Conservation (phyloP, 1,140 invertebrate genomes). For the Zaprionus davidi region DNA sequence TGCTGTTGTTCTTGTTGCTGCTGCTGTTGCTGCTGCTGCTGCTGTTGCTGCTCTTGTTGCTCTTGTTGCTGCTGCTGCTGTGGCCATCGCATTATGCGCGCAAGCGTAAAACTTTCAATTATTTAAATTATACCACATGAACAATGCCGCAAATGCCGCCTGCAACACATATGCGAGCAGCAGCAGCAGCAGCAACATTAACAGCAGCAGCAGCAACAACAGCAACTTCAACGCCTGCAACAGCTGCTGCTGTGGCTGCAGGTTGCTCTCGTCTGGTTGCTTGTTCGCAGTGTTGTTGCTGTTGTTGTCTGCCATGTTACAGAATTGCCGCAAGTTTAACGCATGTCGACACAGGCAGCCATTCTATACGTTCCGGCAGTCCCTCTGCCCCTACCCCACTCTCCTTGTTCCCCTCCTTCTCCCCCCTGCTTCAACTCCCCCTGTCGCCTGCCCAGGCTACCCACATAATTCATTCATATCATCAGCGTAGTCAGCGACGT, state of each 20-base stretch:
- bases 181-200: conserved; percentile 37
- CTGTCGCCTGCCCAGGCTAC: conserved; percentile 24
- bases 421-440: neutral
- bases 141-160: conserved; percentile 75
- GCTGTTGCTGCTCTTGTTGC: conserved; percentile 12
- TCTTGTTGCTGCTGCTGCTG: conserved; percentile 31
- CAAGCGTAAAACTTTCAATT: conserved; percentile 83
- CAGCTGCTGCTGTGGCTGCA: too few species aligned
- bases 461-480: conserved; percentile 84
- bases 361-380: conserved; percentile 1
- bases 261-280: conserved; percentile 47
- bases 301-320: conserved; percentile 64
- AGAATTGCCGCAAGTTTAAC: conserved; percentile 83
- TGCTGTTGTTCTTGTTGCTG: conserved; percentile 20
- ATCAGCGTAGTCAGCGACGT: conserved; percentile 48
- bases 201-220: conserved; percentile 45
- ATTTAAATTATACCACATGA: conserved; percentile 84
- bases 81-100: conserved; percentile 70
- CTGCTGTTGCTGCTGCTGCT: conserved; percentile 38
- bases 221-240: too few species aligned
- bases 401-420: neutral
- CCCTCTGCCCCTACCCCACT: neutral
- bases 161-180: conserved; percentile 63
- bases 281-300: conserved; percentile 46
- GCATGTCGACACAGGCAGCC: conserved; percentile 71